Evolutionary conservation across 2,888 invertebrate species (phyloP), one percentile per base, ranked within the genome.

Genomic region (Mycogona germanica): DNA sequence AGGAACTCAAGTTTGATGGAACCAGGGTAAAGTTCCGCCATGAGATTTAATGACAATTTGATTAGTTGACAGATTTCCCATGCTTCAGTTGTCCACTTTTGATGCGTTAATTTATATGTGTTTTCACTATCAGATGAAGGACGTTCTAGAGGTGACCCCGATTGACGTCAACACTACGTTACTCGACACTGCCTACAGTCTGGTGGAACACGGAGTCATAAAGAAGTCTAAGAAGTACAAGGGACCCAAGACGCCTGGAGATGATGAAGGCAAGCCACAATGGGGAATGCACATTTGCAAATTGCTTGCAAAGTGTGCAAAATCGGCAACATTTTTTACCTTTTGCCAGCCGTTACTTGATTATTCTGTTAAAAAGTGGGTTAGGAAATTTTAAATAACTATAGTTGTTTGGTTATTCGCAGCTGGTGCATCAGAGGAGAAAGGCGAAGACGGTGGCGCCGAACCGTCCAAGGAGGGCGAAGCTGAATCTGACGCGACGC

Each of bases 121-220:
- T 38, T 23, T 44, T 5, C 21, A 9, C 4, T 4, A 21, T 44
- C 61, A 73, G 72, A 71, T 74, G 68, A 66, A 66, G 59, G 67
- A 70, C 21, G 66, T 71, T 3, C 65, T 75, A 19, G 70, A 67
- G 6, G 66, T 75, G 35, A 66, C 70, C 26, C 72, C 72, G 45
- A 64, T 64, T 17, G 69, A 72, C 44, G 58, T 68, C 7, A 68
- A 70, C 45, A 66, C 68, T 40, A 72, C 73, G 3, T 57, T 76
- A 25, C 62, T 74, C 51, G 75, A 75, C 55, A 75, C 74, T 72
- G 73, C 69, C 12, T 71, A 74, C 62, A 68, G 69, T 47, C 63
- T 75, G 57, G 72, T 75, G 45, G 74, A 75, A 50, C 64, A 66
- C 38, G 74, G 73, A 41, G 65, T 74, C 46, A 66, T 72, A 3